phyloP scores from a whole-genome alignment of 1,140 invertebrate species.

The Pararge aegeria region DNA sequence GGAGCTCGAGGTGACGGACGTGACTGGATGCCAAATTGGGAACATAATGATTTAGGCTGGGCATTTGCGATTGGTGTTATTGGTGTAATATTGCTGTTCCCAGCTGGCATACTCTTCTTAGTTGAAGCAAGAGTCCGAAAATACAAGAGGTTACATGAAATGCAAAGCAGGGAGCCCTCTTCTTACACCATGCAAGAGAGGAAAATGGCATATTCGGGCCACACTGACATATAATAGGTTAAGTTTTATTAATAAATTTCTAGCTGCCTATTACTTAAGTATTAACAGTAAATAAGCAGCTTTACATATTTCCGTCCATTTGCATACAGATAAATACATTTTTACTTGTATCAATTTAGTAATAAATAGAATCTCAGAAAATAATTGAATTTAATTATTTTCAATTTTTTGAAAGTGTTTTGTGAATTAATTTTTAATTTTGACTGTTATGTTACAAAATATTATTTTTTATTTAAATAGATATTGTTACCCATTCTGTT shows the following conservation, averaged over 20 bases:
- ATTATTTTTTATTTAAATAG: too few relatives aligned
- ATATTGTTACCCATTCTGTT: too few relatives aligned
- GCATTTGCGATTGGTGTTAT: constrained; percentile 93
- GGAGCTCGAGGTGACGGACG: constrained; percentile 93
- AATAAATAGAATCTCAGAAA: neutral
- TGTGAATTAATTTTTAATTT: too few relatives aligned
- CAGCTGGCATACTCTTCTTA: constrained; percentile 88
- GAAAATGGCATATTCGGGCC: constrained; percentile 71
- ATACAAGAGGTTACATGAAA: constrained; percentile 84
- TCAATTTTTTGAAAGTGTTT: too few relatives aligned
- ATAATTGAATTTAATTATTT: neutral
- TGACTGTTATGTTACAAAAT: too few relatives aligned
- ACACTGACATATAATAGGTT: constrained; percentile 80
- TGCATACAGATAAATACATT: too few relatives aligned
- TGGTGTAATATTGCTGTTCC: constrained; percentile 86
- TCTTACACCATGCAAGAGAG: constrained; percentile 82
- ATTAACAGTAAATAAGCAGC: neutral
- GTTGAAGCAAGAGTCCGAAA: constrained; percentile 89
- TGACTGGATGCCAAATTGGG: constrained; percentile 98
- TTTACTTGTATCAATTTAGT: neutral
- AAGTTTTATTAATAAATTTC: neutral
- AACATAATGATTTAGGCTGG: constrained; percentile 97
- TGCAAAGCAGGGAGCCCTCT: constrained; percentile 82
- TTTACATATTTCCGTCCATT: constrained; percentile 12
- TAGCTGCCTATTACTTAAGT: neutral